These are phyloP conservation scores for Neotoxoptera formosana DNA, from an alignment of 1,140 invertebrate genomes.

Conservation along the genomic window DNA sequence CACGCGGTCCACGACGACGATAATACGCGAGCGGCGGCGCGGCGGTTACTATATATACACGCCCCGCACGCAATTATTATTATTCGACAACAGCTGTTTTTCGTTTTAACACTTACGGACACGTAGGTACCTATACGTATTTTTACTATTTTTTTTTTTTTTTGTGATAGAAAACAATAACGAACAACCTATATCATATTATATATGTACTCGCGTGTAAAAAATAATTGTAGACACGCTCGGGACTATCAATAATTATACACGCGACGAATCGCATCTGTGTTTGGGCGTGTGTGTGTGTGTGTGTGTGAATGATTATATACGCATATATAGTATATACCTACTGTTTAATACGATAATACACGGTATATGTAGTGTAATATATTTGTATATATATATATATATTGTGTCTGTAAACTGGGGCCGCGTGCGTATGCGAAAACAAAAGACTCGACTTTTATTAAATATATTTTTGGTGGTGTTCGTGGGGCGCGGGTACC, in stretches of 20 bases:
- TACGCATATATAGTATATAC: too few relatives aligned
- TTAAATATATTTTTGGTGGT: neutral
- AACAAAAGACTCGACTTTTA: conserved; percentile 24
- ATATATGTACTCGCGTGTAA: neutral
- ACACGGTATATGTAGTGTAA: neutral
- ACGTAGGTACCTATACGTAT: too few relatives aligned
- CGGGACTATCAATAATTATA: neutral
- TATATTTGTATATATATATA: neutral
- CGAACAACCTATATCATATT: neutral
- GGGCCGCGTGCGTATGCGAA: neutral
- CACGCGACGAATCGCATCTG: conserved; percentile 1
- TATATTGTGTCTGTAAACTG: neutral
- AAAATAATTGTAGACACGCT: too few relatives aligned
- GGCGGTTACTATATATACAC: neutral
- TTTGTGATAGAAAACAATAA: neutral
- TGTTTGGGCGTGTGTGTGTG: neutral
- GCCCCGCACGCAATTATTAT: neutral
- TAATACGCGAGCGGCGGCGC: too few relatives aligned
- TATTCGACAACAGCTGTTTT: neutral
- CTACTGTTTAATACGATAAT: too few relatives aligned
- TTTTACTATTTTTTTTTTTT: neutral
- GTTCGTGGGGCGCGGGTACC: neutral
- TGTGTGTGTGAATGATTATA: too few relatives aligned
- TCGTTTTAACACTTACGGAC: neutral
- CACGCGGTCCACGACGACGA: neutral